phyloP scores from a whole-genome alignment of 2,888 invertebrate genomes.

The Aelia acuminata region DNA sequence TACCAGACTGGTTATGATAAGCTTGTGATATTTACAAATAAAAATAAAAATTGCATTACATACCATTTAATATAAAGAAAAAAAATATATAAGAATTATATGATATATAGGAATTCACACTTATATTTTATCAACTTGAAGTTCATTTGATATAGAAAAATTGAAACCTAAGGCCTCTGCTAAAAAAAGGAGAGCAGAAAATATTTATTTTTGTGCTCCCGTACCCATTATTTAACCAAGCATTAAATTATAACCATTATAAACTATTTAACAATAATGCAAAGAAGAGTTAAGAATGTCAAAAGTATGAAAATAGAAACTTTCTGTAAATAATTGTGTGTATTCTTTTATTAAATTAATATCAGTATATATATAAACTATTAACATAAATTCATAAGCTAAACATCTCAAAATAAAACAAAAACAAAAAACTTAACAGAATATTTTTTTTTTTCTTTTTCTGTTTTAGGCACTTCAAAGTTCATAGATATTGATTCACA shows the following conservation, averaged over 20 bases:
- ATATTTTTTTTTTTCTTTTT: conserved; percentile 39
- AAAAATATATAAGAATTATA: conserved; percentile 14
- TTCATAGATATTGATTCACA: conserved; percentile 65
- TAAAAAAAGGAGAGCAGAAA: conserved; percentile 2
- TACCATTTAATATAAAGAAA: conserved; percentile 18
- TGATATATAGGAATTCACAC: not conserved
- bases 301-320: conserved; percentile 47
- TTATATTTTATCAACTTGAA: conserved; percentile 37
- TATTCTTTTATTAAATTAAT: conserved; percentile 44
- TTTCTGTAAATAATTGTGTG: conserved; percentile 38
- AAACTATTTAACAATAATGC: conserved; percentile 2
- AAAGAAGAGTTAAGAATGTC: not conserved
- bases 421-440: conserved; percentile 35
- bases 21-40: conserved; percentile 19
- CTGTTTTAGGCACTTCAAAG: conserved; percentile 65
- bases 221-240: conserved; percentile 27
- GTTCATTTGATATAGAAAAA: conserved; percentile 17
- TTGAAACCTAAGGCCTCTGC: conserved; percentile 34
- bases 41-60: conserved; percentile 27
- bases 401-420: conserved; percentile 20
- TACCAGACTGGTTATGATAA: conserved; percentile 54
- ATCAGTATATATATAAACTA: conserved; percentile 37
- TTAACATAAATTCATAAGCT: conserved; percentile 43
- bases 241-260: conserved; percentile 5
- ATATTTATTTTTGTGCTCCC: not conserved